These are phyloP conservation scores for Eublepharis macularius DNA, from an alignment of 2,113 vertebrate species.

Conservation along the genomic window DNA sequence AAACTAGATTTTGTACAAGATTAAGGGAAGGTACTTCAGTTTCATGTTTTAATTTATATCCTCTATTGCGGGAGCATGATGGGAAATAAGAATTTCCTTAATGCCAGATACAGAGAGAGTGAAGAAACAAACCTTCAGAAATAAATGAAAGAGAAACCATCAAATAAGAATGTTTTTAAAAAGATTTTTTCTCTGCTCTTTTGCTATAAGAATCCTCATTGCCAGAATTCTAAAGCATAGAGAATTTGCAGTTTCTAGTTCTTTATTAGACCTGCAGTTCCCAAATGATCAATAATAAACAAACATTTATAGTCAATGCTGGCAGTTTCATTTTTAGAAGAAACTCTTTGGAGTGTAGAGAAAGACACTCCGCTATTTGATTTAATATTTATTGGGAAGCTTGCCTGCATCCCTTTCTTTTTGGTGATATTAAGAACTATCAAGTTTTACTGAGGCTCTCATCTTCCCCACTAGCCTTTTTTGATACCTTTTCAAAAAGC, in stretches of 20 bases:
- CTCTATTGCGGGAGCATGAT: conserved; percentile 22
- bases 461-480: conserved; percentile 22
- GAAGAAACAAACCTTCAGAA: conserved; percentile 14
- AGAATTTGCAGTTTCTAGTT: conserved; percentile 23
- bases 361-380: conserved; percentile 49
- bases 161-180: conserved; percentile 11
- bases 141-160: conserved; percentile 35
- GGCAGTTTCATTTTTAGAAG: conserved; percentile 53
- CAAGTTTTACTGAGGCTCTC: conserved; percentile 11
- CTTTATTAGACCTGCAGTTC: conserved; percentile 30
- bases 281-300: conserved; percentile 59
- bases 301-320: conserved; percentile 51
- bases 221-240: conserved; percentile 31
- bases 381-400: conserved; percentile 50
- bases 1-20: not conserved
- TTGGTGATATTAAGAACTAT: conserved; percentile 26
- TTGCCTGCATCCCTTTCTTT: conserved; percentile 34
- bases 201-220: conserved; percentile 35
- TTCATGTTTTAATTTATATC: conserved; percentile 47
- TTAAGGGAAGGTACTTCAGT: not conserved
- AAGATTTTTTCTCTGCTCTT: conserved; percentile 30
- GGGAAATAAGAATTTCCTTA: conserved; percentile 17
- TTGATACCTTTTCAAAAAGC: conserved; percentile 11
- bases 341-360: conserved; percentile 29
- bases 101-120: not conserved